Percentiles rank a stretch among this genome's conserved stretches.
phyloP scores from a whole-genome alignment of 2,113 vertebrate genomes.

The Amblyopsis rosae region DNA sequence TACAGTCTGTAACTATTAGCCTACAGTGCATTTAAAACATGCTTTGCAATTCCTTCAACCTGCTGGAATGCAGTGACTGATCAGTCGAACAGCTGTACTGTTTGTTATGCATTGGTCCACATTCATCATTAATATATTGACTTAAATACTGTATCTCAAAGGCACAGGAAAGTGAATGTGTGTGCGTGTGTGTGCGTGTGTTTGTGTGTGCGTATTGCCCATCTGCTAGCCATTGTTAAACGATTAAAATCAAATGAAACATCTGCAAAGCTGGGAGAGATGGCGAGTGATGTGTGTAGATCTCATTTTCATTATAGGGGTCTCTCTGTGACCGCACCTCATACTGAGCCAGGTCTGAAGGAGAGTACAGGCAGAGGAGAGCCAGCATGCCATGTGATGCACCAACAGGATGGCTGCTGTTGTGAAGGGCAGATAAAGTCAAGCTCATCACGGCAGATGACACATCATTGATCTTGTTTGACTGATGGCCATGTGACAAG shows the following conservation, averaged over 20 bases:
- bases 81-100: no score
- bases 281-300: constrained; percentile 22
- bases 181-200: constrained; percentile 26
- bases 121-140: constrained; percentile 41
- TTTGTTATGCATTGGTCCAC: neutral
- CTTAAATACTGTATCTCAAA: constrained; percentile 32
- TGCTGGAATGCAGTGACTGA: neutral
- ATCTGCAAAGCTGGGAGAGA: constrained; percentile 52
- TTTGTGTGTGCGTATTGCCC: constrained; percentile 45
- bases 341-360: constrained; percentile 23
- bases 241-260: constrained; percentile 60
- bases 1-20: constrained; percentile 25
- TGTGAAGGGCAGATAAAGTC: constrained; percentile 1
- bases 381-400: neutral
- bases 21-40: constrained; percentile 22
- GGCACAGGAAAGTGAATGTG: constrained; percentile 31
- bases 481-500: constrained; percentile 18
- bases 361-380: constrained; percentile 16
- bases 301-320: constrained; percentile 29
- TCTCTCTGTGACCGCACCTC: constrained; percentile 10
- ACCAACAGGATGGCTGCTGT: constrained; percentile 31
- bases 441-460: constrained; percentile 22
- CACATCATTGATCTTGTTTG: constrained; percentile 15
- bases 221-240: constrained; percentile 65
- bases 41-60: constrained; percentile 21